These are phyloP conservation scores for Anisognathus igniventris DNA, from an alignment of 2,797 vertebrate species.

Conservation along the genomic window DNA sequence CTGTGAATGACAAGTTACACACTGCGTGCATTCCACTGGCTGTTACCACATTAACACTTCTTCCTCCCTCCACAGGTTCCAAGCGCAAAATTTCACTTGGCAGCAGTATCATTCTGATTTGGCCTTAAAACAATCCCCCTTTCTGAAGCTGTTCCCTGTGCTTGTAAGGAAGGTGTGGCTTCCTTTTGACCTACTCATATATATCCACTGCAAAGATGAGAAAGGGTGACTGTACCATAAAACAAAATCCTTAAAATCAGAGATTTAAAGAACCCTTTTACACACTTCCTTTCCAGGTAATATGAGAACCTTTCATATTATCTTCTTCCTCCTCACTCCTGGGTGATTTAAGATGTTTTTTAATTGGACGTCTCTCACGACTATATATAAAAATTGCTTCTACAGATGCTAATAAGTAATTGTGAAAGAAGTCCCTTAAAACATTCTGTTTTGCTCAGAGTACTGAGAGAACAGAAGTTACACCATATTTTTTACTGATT, in stretches of 20 bases:
- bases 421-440: neutral
- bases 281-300: neutral
- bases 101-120: neutral
- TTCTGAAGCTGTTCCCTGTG: neutral
- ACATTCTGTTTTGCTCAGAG: neutral
- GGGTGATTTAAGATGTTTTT: neutral
- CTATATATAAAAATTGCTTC: neutral
- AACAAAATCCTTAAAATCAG: neutral
- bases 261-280: neutral
- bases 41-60: conserved; percentile 23
- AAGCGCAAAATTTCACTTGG: conserved; percentile 5
- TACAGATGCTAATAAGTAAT: neutral
- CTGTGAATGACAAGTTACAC: neutral
- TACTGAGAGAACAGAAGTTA: neutral
- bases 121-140: neutral
- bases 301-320: neutral
- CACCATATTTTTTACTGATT: neutral
- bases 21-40: neutral
- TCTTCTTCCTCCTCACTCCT: neutral
- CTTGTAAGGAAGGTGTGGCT: neutral
- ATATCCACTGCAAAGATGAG: neutral
- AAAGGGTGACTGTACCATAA: neutral
- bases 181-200: neutral
- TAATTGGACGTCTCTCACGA: neutral
- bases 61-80: neutral